These are phyloP conservation scores for Percina caprodes DNA, from an alignment of 2,113 vertebrate genomes.

Conservation along the genomic window DNA sequence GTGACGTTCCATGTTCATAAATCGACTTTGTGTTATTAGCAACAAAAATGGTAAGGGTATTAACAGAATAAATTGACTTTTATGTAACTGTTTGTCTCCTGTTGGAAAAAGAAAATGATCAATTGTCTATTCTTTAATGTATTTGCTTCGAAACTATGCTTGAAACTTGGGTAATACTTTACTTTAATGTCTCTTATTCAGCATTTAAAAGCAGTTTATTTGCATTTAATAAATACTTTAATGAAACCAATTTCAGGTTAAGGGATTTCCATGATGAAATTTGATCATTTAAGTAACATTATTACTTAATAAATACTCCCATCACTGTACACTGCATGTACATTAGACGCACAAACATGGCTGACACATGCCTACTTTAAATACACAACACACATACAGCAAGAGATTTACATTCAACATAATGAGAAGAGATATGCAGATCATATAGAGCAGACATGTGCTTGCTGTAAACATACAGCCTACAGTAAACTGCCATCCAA, in stretches of 20 bases:
- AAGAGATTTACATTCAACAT: slow-evolving; percentile 26
- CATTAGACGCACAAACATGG: slow-evolving; percentile 25
- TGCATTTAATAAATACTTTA: background rate
- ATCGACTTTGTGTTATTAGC: too few species aligned
- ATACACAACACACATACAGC: slow-evolving; percentile 37
- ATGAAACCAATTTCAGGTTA: background rate
- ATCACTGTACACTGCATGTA: background rate
- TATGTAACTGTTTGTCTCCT: background rate
- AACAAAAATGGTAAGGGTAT: background rate
- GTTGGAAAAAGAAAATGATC: background rate
- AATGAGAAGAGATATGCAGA: slow-evolving; percentile 49
- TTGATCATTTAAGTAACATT: background rate
- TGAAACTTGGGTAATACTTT: background rate
- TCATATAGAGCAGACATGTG: slow-evolving; percentile 52
- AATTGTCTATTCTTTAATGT: background rate
- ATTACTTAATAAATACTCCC: background rate
- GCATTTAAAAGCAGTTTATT: background rate
- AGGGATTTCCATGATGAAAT: background rate
- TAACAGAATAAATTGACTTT: background rate
- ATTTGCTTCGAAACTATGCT: background rate
- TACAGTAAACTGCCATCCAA: background rate
- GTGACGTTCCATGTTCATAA: background rate
- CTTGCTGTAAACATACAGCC: slow-evolving; percentile 50
- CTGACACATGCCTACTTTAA: slow-evolving; percentile 44
- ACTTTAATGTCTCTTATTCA: background rate